Conservation (phyloP, 2,797 vertebrate species). For the Sebastes iracundus region DNA sequence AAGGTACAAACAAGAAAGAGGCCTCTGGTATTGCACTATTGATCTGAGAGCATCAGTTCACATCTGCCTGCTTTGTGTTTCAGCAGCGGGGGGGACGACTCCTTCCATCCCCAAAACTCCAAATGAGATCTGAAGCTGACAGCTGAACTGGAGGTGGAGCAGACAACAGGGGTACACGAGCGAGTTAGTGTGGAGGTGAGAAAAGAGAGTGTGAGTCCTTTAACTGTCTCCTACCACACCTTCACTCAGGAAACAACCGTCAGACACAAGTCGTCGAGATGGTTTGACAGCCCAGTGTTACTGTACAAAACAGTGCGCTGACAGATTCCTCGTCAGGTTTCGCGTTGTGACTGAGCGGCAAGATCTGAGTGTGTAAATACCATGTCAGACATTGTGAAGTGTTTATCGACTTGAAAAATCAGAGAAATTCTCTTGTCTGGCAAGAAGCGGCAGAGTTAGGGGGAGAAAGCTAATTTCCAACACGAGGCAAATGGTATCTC, state of each 20-base stretch:
- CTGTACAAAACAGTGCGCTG: slow-evolving; percentile 19
- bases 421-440: slow-evolving; percentile 4
- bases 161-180: slow-evolving; percentile 13
- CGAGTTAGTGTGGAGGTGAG: slow-evolving; percentile 3
- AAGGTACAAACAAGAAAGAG: slow-evolving; percentile 43
- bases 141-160: slow-evolving; percentile 58
- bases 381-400: slow-evolving; percentile 33
- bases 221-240: slow-evolving; percentile 16
- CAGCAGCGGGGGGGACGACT: slow-evolving; percentile 1
- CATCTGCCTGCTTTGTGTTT: slow-evolving; percentile 44
- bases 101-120: slow-evolving; percentile 37
- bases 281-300: slow-evolving; percentile 50
- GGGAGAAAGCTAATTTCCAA: slow-evolving; percentile 41
- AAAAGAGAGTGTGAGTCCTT: slow-evolving; percentile 13
- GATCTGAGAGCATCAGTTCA: slow-evolving; percentile 62
- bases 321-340: slow-evolving; percentile 43
- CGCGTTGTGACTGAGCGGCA: not conserved
- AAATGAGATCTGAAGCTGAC: slow-evolving; percentile 56
- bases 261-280: slow-evolving; percentile 15
- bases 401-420: slow-evolving; percentile 52
- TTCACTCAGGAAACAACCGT: slow-evolving; percentile 23
- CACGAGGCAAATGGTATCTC: slow-evolving; percentile 57
- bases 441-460: slow-evolving; percentile 9
- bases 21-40: slow-evolving; percentile 46
- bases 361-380: slow-evolving; percentile 52